These are phyloP conservation scores for Drosophila mimica DNA, from an alignment of 2,888 invertebrate genomes.

Conservation along the genomic window DNA sequence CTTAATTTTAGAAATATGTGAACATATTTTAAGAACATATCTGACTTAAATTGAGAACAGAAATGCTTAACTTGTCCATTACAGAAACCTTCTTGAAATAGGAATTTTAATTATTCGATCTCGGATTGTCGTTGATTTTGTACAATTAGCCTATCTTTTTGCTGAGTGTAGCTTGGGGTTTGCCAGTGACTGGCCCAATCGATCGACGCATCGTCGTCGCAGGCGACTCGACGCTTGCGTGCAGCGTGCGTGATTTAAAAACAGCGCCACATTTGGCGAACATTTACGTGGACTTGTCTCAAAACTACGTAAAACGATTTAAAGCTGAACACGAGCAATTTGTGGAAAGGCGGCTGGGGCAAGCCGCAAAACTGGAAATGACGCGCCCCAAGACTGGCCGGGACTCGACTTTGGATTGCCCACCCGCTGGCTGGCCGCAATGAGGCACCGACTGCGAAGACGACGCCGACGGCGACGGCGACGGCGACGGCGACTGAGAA, in stretches of 20 bases:
- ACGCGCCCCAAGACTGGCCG: slow-evolving; percentile 11
- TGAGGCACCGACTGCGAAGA: slow-evolving; percentile 17
- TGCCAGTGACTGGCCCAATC: slow-evolving; percentile 53
- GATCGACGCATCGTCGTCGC: slow-evolving; percentile 59
- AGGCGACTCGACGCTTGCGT: slow-evolving; percentile 59
- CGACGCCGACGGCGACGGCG: slow-evolving; percentile 4
- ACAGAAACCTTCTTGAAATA: not conserved
- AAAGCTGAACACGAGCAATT: slow-evolving; percentile 78
- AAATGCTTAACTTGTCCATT: fast-evolving
- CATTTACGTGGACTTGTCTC: slow-evolving; percentile 76
- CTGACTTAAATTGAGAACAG: not conserved
- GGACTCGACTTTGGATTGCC: slow-evolving; percentile 26
- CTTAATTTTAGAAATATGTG: not conserved
- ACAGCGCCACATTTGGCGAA: slow-evolving; percentile 79
- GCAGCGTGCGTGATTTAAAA: slow-evolving; percentile 77
- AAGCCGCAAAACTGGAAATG: slow-evolving; percentile 8
- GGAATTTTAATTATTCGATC: not conserved
- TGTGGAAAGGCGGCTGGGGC: slow-evolving; percentile 62
- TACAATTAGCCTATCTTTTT: not conserved
- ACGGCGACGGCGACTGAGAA: slow-evolving; percentile 19
- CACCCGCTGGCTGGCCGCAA: slow-evolving; percentile 55
- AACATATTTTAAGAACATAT: not conserved
- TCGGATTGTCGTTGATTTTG: not conserved
- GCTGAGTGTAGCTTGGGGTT: not conserved
- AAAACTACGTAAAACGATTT: slow-evolving; percentile 78